phyloP scores from a whole-genome alignment of 1,140 invertebrate genomes.

The Papilio aristodemus region DNA sequence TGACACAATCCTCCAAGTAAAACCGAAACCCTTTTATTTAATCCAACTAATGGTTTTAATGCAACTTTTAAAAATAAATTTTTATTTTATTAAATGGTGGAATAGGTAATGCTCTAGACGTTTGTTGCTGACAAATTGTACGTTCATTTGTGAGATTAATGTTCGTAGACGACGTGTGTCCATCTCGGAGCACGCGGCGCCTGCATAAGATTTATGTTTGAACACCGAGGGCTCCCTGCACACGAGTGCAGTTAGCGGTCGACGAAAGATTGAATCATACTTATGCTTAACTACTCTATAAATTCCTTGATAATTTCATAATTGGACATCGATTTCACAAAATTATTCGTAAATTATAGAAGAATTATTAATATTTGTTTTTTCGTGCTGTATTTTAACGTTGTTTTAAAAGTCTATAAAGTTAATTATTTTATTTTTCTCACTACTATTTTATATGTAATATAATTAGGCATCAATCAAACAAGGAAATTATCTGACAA shows the following conservation, averaged over 20 bases:
- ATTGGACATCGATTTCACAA: not conserved
- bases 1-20: too few relatives aligned
- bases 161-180: slow-evolving; percentile 28
- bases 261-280: not conserved
- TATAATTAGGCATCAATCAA: too few relatives aligned
- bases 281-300: not conserved
- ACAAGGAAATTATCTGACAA: too few relatives aligned
- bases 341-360: too few relatives aligned
- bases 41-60: too few relatives aligned
- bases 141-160: slow-evolving; percentile 34
- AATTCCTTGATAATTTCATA: not conserved
- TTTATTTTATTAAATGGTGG: not conserved
- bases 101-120: not conserved
- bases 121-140: slow-evolving; percentile 24
- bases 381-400: too few relatives aligned
- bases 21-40: too few relatives aligned
- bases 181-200: slow-evolving; percentile 25
- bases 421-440: too few relatives aligned
- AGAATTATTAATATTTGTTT: too few relatives aligned
- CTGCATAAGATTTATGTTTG: slow-evolving; percentile 32
- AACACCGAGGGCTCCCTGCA: slow-evolving; percentile 2
- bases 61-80: not conserved
- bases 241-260: not conserved
- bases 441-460: too few relatives aligned
- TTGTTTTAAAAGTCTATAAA: too few relatives aligned